Percentiles rank a stretch among this genome's conserved stretches.
Evolutionary conservation across 2,888 invertebrate species (phyloP).

Genomic region (Tenthredo mesomela): DNA sequence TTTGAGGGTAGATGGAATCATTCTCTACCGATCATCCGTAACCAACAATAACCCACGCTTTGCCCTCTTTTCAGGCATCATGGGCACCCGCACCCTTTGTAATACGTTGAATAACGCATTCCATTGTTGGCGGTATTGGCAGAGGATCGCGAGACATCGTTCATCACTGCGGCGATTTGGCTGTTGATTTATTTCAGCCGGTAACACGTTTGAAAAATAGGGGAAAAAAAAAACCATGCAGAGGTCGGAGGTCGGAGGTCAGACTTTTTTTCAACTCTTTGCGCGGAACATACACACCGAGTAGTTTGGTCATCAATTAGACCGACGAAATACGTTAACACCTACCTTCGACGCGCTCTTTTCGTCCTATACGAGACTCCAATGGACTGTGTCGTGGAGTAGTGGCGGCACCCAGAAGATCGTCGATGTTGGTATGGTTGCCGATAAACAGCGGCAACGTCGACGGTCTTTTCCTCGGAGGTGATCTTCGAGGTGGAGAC

Average conservation of each 20-base stretch:
- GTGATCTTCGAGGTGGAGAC: slow-evolving; percentile 65
- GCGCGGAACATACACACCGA: background rate
- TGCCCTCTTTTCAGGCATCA: background rate
- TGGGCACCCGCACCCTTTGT: background rate
- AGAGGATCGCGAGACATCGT: slow-evolving; percentile 2
- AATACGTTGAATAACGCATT: slow-evolving; percentile 33
- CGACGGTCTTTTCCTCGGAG: slow-evolving; percentile 71
- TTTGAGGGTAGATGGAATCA: slow-evolving; percentile 2
- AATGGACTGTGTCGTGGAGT: slow-evolving; percentile 67
- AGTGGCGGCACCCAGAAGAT: slow-evolving; percentile 85
- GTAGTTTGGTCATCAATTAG: background rate
- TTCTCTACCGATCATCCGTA: background rate
- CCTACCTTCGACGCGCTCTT: slow-evolving; percentile 68
- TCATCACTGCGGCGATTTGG: slow-evolving; percentile 5
- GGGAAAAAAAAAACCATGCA: background rate
- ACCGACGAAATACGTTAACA: slow-evolving; percentile 49
- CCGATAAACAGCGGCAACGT: slow-evolving; percentile 86
- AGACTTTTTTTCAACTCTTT: background rate
- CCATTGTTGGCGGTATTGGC: slow-evolving; percentile 18
- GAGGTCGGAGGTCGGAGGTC: background rate
- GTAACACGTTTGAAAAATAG: background rate
- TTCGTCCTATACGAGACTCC: slow-evolving; percentile 66
- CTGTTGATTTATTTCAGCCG: slow-evolving; percentile 11
- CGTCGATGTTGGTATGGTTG: slow-evolving; percentile 92
- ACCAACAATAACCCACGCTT: slow-evolving; percentile 17